Conservation (phyloP, 1,140 invertebrate genomes). For the Zaprionus camerounensis region DNA sequence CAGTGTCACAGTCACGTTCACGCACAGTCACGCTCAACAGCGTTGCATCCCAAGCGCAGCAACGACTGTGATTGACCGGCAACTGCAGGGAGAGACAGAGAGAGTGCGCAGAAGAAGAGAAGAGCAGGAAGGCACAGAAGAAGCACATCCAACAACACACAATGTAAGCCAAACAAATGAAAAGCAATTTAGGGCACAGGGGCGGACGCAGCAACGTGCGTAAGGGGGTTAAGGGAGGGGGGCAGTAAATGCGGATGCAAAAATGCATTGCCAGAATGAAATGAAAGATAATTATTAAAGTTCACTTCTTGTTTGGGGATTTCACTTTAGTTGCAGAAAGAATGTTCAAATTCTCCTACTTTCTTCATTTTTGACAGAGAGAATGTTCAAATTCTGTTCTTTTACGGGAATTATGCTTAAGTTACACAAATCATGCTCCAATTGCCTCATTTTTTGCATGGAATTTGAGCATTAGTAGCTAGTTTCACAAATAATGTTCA, state of each 20-base stretch:
- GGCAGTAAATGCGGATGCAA: background rate
- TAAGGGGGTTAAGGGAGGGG: background rate
- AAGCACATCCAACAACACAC: conserved; percentile 21
- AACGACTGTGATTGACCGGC: conserved; percentile 24
- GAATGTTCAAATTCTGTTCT: too few species aligned
- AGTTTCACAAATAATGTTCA: too few species aligned
- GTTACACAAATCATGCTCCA: too few species aligned
- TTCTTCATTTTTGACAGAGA: too few species aligned
- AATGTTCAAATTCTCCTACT: too few species aligned
- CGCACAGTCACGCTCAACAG: conserved; percentile 30
- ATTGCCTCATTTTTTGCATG: too few species aligned
- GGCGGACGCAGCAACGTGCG: background rate
- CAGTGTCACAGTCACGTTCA: conserved; percentile 51
- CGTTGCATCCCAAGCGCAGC: conserved; percentile 5
- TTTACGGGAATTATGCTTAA: too few species aligned
- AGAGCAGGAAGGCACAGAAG: conserved; percentile 22
- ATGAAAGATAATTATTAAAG: background rate
- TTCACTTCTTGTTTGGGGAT: conserved; percentile 3
- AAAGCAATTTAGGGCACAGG: conserved; percentile 16
- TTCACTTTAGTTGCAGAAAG: background rate
- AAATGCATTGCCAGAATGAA: background rate
- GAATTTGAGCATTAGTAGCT: too few species aligned
- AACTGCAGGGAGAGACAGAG: conserved; percentile 23
- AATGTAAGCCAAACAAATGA: conserved; percentile 41
- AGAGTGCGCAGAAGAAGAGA: background rate